phyloP scores from a whole-genome alignment of 2,888 invertebrate species.

The Ichneumoninae sp. region DNA sequence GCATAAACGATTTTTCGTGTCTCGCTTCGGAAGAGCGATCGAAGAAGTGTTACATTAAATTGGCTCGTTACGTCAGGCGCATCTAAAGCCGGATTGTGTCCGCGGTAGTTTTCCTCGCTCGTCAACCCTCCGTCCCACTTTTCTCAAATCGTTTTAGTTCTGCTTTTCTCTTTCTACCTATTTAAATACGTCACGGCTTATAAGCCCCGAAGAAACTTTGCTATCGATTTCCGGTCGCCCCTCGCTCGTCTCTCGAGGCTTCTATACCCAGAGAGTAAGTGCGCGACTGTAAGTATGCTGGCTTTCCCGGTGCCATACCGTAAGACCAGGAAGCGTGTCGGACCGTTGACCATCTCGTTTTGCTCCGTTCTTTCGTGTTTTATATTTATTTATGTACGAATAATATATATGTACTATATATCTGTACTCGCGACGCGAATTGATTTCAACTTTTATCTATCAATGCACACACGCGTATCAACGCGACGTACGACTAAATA shows the following conservation, averaged over 20 bases:
- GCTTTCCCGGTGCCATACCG: slow-evolving; percentile 65
- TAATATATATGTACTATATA: slow-evolving; percentile 12
- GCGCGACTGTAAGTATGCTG: slow-evolving; percentile 32
- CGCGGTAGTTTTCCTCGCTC: slow-evolving; percentile 49
- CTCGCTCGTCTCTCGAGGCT: slow-evolving; percentile 9
- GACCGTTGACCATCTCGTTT: slow-evolving; percentile 61
- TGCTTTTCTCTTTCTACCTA: slow-evolving; percentile 54
- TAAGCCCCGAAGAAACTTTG: slow-evolving; percentile 63
- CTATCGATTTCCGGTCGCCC: slow-evolving; percentile 64
- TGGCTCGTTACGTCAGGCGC: slow-evolving; percentile 36
- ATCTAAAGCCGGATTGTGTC: slow-evolving; percentile 6
- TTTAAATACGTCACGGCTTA: slow-evolving; percentile 61
- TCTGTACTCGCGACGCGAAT: slow-evolving; percentile 27
- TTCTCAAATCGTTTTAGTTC: slow-evolving; percentile 45
- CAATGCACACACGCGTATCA: slow-evolving; percentile 2
- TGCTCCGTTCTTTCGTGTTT: slow-evolving; percentile 45
- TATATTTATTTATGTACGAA: slow-evolving; percentile 26
- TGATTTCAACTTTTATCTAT: slow-evolving; percentile 39
- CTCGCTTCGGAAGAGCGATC: slow-evolving; percentile 3
- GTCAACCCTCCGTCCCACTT: slow-evolving; percentile 53
- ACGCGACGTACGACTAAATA: slow-evolving; percentile 8
- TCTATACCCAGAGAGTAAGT: background rate
- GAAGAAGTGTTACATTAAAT: slow-evolving; percentile 30
- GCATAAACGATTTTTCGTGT: slow-evolving; percentile 5
- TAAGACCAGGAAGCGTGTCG: slow-evolving; percentile 66